Evolutionary conservation across 1,140 invertebrate genomes (phyloP), one percentile per base, ranked within the genome.

Genomic region (Pogonomyrmex barbatus): DNA sequence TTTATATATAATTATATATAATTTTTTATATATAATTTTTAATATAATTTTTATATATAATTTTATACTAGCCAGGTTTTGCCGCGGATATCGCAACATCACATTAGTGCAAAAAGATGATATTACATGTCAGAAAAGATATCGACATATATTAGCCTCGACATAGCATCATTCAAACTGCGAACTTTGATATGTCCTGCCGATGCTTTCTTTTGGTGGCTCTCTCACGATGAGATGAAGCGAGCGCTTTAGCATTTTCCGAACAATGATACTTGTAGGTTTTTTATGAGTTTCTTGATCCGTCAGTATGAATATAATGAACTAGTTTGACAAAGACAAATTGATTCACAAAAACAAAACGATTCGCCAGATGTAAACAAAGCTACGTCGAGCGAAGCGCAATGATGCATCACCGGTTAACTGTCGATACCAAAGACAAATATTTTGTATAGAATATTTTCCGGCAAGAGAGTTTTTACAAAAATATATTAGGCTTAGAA

Each of bases 311-410:
- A n/a, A 0, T 6, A 9, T 8, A 30, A 78, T 60, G 67, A 78
- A n/a, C 10, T 30, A 33, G 3, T 30, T 60, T 78, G n/a, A 62
- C 63, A 60, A 70, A 88, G 79, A 88, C 63, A 88, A 88, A 88
- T 70, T 65, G 33, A 24, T 24, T 24, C 24, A 24, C 24, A 24
- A 24, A 24, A 24, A 24, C 79, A 33, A 54, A 88, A 54, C 58
- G 79, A 89, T 78, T 62, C 75, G 47, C 42, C 39, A 24, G 47
- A 42, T 52, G 63, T 24, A 58, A 85, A 73, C 87, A 71, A 88
- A 85, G 58, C 45, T 17, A 8, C 30, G 5, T 4, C 5, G 86
- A 52, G 4, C 36, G 30, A 30, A 17, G 42, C 14, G 77, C 87
- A 71, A 73, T 2, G 50, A 52, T n/a, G 14, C 70, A 78, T 71